Base-by-base conservation (phyloP, 2,113 vertebrate species). In the Takifugu flavidus region DNA sequence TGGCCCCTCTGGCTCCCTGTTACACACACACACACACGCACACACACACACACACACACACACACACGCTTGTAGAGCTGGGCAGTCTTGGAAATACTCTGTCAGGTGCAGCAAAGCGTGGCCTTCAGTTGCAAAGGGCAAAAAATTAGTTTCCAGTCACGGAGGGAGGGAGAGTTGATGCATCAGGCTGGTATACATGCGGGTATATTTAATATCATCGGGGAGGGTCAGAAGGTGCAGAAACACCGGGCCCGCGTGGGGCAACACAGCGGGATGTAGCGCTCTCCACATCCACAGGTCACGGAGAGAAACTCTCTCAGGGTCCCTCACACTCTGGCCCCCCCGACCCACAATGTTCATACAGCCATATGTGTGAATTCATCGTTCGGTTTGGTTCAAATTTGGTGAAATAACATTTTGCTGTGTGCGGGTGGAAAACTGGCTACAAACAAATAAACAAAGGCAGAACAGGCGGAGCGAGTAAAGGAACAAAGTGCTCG, bases 91-190 rank as follows among this genome's bases (percentile, higher is more conserved):
- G 89, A 91, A 91, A 89, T 61, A 88, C 67, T 77, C 86, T 65
- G 88, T 91, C 88, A 91, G 87, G 86, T 90, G 88, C 84, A 88
- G 81, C 77, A 83, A 85, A 87, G 85, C 79, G 28, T 82, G 74
- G 76, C 70, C 73, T 68, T 60, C 68, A 70, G 77, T 59, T 88
- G 88, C 82, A 80, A 84, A 85, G 78, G 79, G 85, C 73, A 13
- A 87, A 75, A 62, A 65, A 82, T 79, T 55, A 86, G 80, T 90
- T 86, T 90, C 86, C 85, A 88, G 80, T 62, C 75, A 78, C n/a
- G 12, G 45, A 77, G 27, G 65, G 65, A 61, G 31, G 65, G 72
- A 79, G 60, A 72, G 68, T 62, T 74, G 70, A 71, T 58, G 70
- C 71, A 77, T 78, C 75, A 72, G 49, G 67, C 68, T 79, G 74